Evolutionary conservation across 2,113 vertebrate genomes (phyloP).

Genomic region (Ptyas mucosa): DNA sequence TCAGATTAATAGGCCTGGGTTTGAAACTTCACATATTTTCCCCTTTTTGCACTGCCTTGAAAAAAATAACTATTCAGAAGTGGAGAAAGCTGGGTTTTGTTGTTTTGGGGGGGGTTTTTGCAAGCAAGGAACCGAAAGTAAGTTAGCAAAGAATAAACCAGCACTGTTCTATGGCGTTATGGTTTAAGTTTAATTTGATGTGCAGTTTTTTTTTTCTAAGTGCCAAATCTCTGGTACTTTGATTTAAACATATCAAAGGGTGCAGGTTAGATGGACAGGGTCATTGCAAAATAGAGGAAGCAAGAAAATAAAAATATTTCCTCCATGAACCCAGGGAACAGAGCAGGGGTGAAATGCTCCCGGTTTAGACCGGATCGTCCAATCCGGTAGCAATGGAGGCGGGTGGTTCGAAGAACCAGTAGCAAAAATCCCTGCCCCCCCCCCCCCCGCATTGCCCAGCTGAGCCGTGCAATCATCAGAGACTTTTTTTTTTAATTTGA

Average conservation of each 20-base stretch:
- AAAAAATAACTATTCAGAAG: constrained; percentile 43
- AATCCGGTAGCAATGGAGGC: too few relatives aligned
- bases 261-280: background rate
- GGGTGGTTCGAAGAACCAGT: too few relatives aligned
- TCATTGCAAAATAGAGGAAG: background rate
- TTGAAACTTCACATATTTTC: constrained; percentile 44
- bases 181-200: background rate
- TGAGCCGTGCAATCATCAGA: too few relatives aligned
- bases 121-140: background rate
- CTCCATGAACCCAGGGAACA: background rate
- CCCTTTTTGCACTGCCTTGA: constrained; percentile 32
- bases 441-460: too few relatives aligned
- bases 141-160: background rate
- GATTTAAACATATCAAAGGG: background rate
- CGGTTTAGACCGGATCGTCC: too few relatives aligned
- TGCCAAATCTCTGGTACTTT: background rate
- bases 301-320: background rate
- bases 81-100: background rate
- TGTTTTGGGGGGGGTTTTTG: background rate
- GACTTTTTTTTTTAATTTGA: too few relatives aligned
- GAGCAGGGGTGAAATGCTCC: too few relatives aligned
- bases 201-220: background rate
- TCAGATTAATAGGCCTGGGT: constrained; percentile 65
- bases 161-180: background rate
- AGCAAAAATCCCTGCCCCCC: too few relatives aligned